phyloP scores from a whole-genome alignment of 2,797 vertebrate genomes.

The Etheostoma nigrum region DNA sequence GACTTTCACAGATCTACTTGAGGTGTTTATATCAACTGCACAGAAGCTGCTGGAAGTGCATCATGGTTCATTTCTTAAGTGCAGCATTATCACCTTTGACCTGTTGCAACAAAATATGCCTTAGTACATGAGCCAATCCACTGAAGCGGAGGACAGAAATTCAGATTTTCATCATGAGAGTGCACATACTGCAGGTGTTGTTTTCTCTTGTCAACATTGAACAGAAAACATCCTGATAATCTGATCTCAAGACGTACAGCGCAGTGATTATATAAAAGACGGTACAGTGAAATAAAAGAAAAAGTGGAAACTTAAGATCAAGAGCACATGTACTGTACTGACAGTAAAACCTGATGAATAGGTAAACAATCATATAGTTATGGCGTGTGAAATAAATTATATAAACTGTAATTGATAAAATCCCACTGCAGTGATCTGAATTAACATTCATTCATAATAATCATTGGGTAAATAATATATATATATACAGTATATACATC shows the following conservation, averaged over 20 bases:
- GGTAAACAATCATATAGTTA: background rate
- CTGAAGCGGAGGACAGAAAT: background rate
- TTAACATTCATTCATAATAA: constrained; percentile 17
- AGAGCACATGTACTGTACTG: no score
- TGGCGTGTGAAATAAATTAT: background rate
- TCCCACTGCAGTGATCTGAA: constrained; percentile 17
- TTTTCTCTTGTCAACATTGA: background rate
- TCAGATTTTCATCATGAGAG: background rate
- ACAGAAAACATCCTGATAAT: background rate
- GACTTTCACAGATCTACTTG: constrained; percentile 38
- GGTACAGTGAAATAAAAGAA: background rate
- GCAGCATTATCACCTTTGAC: constrained; percentile 25
- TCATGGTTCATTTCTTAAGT: constrained; percentile 22
- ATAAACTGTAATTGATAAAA: constrained; percentile 14
- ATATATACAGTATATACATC: background rate
- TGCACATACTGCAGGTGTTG: constrained; percentile 1
- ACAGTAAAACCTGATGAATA: background rate
- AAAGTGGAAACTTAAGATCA: background rate
- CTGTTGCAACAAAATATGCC: constrained; percentile 2
- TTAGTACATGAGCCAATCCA: background rate
- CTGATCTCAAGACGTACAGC: background rate
- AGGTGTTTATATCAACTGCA: constrained; percentile 28
- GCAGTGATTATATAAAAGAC: background rate
- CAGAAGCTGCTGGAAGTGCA: constrained; percentile 12
- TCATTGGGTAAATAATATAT: constrained; percentile 1